Evolutionary conservation across 2,888 invertebrate genomes (phyloP).

Genomic region (Hemithea aestivaria): DNA sequence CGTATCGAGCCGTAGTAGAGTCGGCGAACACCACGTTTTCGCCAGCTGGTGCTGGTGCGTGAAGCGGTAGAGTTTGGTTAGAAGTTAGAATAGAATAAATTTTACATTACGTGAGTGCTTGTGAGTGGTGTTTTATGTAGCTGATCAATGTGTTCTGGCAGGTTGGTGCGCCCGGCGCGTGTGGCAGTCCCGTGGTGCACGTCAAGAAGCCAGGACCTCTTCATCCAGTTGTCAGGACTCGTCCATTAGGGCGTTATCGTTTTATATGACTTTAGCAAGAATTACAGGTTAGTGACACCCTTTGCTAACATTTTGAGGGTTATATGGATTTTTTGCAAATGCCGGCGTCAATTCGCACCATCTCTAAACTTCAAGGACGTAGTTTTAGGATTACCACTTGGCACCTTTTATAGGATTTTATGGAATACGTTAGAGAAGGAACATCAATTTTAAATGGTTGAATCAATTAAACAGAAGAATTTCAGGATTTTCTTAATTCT

Average conservation of each 20-base stretch:
- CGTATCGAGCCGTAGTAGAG: conserved; percentile 50
- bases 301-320: conserved; percentile 2
- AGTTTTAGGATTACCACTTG: neutral
- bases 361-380: neutral
- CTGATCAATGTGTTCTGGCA: conserved; percentile 49
- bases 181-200: conserved; percentile 60
- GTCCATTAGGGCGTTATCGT: conserved; percentile 93
- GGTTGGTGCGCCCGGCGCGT: conserved; percentile 68
- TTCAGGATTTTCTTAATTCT: too few relatives aligned
- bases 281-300: conserved; percentile 86
- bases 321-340: conserved; percentile 9
- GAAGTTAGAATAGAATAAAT: too few relatives aligned
- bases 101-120: too few relatives aligned
- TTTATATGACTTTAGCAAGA: conserved; percentile 99
- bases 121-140: too few relatives aligned
- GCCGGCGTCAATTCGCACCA: conserved; percentile 8
- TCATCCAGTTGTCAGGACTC: conserved; percentile 79
- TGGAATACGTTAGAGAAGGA: too few relatives aligned
- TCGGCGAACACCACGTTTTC: conserved; percentile 72
- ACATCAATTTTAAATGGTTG: too few relatives aligned
- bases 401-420: too few relatives aligned
- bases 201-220: conserved; percentile 67
- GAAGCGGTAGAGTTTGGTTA: conserved; percentile 58
- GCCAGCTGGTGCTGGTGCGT: conserved; percentile 75
- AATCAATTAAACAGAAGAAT: too few relatives aligned